phyloP scores from a whole-genome alignment of 1,140 invertebrate genomes.

The Anoplophora glabripennis region DNA sequence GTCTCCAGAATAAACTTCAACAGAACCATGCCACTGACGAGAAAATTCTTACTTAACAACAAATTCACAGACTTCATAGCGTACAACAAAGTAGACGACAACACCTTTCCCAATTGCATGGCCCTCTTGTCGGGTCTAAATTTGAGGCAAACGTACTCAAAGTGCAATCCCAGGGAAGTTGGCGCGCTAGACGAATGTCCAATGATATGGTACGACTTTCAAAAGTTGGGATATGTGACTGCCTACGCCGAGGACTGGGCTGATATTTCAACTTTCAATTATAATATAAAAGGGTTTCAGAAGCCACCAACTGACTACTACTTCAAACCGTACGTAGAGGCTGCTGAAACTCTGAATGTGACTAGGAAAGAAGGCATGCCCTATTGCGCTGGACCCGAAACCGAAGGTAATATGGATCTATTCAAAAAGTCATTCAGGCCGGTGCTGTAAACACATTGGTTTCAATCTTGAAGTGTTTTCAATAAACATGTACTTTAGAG shows the following conservation, averaged over 20 bases:
- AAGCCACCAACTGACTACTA: conserved; percentile 75
- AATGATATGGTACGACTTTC: conserved; percentile 63
- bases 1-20: conserved; percentile 76
- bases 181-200: conserved; percentile 58
- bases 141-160: conserved; percentile 48
- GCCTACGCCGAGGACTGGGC: conserved; percentile 64
- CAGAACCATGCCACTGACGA: conserved; percentile 74
- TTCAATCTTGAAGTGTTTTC: no score
- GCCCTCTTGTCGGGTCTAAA: conserved; percentile 61
- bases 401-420: conserved; percentile 16
- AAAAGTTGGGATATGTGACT: conserved; percentile 61
- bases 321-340: conserved; percentile 63
- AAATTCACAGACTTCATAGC: conserved; percentile 57
- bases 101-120: conserved; percentile 82
- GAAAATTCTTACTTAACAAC: conserved; percentile 57
- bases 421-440: no score
- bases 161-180: conserved; percentile 53
- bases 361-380: conserved; percentile 45
- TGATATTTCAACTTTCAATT: conserved; percentile 64
- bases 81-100: conserved; percentile 71
- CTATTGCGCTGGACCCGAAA: conserved; percentile 57
- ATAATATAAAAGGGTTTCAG: conserved; percentile 62
- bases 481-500: no score
- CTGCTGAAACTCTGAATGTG: conserved; percentile 54
- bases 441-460: no score